These are phyloP conservation scores for Lamproptera curius DNA, from an alignment of 2,888 invertebrate genomes.

Conservation along the genomic window DNA sequence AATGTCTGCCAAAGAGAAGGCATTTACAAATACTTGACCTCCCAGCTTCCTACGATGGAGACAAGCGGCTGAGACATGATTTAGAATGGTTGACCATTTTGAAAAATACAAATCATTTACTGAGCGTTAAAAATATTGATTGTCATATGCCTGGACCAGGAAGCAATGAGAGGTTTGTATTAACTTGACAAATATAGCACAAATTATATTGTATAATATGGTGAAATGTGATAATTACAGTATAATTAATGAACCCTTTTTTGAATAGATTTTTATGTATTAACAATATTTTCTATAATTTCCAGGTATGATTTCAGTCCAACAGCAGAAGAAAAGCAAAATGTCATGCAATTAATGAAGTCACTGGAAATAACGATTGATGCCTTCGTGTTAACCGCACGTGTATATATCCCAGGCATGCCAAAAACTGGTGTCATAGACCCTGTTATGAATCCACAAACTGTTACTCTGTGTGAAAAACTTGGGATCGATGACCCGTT, in stretches of 20 bases:
- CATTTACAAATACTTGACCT: slow-evolving; percentile 92
- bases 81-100: slow-evolving; percentile 96
- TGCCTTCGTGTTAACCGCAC: slow-evolving; percentile 88
- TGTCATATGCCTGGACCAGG: slow-evolving; percentile 92
- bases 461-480: slow-evolving; percentile 80
- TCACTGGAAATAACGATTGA: slow-evolving; percentile 82
- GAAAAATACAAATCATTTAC: slow-evolving; percentile 91
- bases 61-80: slow-evolving; percentile 85
- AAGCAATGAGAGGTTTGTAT: slow-evolving; percentile 79
- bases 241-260: too few species aligned
- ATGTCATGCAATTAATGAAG: slow-evolving; percentile 80
- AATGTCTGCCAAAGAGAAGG: slow-evolving; percentile 92
- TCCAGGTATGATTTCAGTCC: slow-evolving; percentile 85
- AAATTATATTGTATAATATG: too few species aligned
- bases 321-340: slow-evolving; percentile 83
- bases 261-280: too few species aligned
- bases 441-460: slow-evolving; percentile 83
- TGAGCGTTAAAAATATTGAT: slow-evolving; percentile 82
- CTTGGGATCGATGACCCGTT: slow-evolving; percentile 91
- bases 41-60: slow-evolving; percentile 73
- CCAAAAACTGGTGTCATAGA: slow-evolving; percentile 59
- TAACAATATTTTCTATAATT: background rate
- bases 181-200: background rate
- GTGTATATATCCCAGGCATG: slow-evolving; percentile 71
- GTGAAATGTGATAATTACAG: background rate